phyloP scores from a whole-genome alignment of 2,113 vertebrate species.

The Mustela nigripes region DNA sequence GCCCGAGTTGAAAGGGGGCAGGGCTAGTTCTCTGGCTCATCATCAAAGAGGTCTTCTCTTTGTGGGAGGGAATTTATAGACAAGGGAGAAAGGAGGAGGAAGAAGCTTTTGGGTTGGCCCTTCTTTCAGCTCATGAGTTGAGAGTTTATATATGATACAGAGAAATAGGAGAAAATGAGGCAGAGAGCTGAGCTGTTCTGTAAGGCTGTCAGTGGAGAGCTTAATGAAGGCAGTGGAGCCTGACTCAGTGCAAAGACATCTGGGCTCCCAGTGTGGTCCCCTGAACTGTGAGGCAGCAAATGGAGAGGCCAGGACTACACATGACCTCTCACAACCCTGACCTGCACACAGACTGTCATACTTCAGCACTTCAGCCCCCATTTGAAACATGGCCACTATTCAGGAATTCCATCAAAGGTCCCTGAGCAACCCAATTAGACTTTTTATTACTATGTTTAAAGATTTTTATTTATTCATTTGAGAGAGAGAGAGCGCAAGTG shows the following conservation, averaged over 20 bases:
- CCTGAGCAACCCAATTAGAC: neutral
- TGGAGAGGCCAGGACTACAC: neutral
- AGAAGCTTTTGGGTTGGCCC: neutral
- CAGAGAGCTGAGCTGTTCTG: neutral
- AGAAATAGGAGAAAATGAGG: neutral
- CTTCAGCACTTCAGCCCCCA: neutral
- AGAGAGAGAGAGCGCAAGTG: too few relatives aligned
- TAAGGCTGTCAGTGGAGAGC: neutral
- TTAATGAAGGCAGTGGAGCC: neutral
- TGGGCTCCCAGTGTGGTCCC: neutral
- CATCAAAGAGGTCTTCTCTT: neutral
- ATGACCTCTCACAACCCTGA: neutral
- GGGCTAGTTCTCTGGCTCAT: neutral
- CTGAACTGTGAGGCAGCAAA: neutral
- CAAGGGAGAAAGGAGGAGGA: neutral
- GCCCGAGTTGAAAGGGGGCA: neutral
- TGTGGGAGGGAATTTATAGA: neutral
- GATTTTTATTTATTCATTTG: too few relatives aligned
- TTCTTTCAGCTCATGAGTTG: neutral
- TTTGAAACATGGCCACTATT: neutral
- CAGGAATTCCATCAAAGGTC: neutral
- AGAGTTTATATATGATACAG: neutral
- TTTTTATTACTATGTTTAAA: slow-evolving; percentile 89
- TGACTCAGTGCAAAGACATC: neutral
- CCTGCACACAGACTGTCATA: neutral